These are phyloP conservation scores for Augochlorella aurata DNA, from an alignment of 2,888 invertebrate genomes.

Conservation along the genomic window DNA sequence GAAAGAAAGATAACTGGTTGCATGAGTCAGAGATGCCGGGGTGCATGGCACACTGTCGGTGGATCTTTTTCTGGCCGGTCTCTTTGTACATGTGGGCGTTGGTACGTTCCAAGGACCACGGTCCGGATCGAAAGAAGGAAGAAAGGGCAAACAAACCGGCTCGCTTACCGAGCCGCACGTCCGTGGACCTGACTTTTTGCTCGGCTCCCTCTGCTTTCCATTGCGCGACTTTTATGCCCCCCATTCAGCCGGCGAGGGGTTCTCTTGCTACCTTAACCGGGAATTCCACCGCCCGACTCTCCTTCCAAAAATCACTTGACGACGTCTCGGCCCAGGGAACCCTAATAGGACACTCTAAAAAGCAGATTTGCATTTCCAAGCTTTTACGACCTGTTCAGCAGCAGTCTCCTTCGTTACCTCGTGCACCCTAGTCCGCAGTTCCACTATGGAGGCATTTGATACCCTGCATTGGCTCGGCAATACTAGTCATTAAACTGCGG, in stretches of 20 bases:
- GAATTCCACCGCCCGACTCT: background rate
- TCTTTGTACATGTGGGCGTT: slow-evolving; percentile 37
- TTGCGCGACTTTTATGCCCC: background rate
- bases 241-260: too few species aligned
- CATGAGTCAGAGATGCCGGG: slow-evolving; percentile 44
- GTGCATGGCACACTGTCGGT: background rate
- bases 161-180: background rate
- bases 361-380: too few species aligned
- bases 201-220: background rate
- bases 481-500: too few species aligned
- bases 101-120: slow-evolving; percentile 25
- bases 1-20: background rate
- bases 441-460: too few species aligned
- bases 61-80: slow-evolving; percentile 43
- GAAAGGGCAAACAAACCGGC: slow-evolving; percentile 28
- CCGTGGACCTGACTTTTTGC: background rate
- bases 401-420: too few species aligned
- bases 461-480: too few species aligned
- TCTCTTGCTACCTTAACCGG: too few species aligned
- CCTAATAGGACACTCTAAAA: too few species aligned
- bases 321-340: too few species aligned
- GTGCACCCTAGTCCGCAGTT: too few species aligned
- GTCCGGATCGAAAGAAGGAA: slow-evolving; percentile 7
- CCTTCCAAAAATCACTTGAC: too few species aligned
- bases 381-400: too few species aligned